Evolutionary conservation across 2,797 vertebrate species (phyloP), one percentile per base, ranked within the genome.

Genomic region (Eupleurogrammus muticus): DNA sequence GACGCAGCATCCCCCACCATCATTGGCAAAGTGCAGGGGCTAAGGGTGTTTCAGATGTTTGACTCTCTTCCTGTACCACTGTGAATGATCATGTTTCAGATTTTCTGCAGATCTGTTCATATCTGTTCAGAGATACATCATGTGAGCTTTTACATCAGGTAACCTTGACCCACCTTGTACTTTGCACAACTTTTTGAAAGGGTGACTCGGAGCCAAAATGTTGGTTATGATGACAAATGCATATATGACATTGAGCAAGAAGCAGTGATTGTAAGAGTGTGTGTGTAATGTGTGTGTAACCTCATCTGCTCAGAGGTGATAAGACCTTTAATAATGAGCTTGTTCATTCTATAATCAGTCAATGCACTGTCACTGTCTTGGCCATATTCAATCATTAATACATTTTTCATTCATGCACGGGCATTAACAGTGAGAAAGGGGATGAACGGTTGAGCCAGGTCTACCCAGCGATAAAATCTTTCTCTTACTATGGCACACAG

Each of bases 281-380:
- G 24, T 46, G 47, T 38, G 36, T 42, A 42, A 42, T 67, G 61
- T 35, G 75, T 66, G 69, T 69, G 67, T 48, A 36, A 72, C 44
- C 53, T 73, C n/a, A 42, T 88, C 84, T 90, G 90, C 66, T 63
- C 56, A 65, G 79, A 83, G 77, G 77, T 84, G 90, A 91, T 91
- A 91, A 91, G 87, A 88, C 88, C 80, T 88, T 84, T 83, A 85
- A 82, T 91, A 86, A 91, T 86, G 87, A 89, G 84, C 81, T 81
- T 80, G 77, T 84, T 82, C 82, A 9, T 82, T 81, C 66, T 6
- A 20, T 83, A 87, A 91, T 89, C 84, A 90, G 81, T 91, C 90
- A 90, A 44, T 54, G 75, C 70, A 32, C 79, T 66, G 80, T 84
- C 85, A 83, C 71, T 80, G 81, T 77, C 84, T 70, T 9, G 36